A percentile compares a stretch with the other conserved stretches of the same genome.
Evolutionary conservation across 2,888 invertebrate species (phyloP).

Genomic region (Andrena marginata): DNA sequence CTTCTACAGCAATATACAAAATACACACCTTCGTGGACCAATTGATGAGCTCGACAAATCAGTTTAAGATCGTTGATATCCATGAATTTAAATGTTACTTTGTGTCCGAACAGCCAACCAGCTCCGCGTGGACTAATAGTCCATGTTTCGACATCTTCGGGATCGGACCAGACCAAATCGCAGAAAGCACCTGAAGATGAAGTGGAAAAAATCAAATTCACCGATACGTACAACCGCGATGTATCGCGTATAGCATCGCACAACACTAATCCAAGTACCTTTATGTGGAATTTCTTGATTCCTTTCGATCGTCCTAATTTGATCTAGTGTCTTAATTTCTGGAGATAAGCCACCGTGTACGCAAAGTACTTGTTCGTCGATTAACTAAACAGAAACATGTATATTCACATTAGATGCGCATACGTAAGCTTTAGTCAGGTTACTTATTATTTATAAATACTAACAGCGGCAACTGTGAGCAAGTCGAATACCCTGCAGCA

Average conservation of each 20-base stretch:
- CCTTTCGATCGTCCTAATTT: conserved; percentile 97
- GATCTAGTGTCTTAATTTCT: conserved; percentile 97
- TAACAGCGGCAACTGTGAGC: conserved; percentile 98
- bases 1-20: neutral
- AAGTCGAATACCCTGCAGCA: conserved; percentile 99
- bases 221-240: neutral
- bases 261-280: conserved; percentile 86
- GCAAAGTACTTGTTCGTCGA: conserved; percentile 98
- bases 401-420: conserved; percentile 7
- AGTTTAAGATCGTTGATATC: conserved; percentile 95
- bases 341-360: conserved; percentile 99
- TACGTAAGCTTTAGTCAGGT: neutral
- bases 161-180: conserved; percentile 99
- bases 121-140: conserved; percentile 97
- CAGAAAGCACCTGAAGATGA: conserved; percentile 92
- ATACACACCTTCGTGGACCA: conserved; percentile 97
- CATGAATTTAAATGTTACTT: conserved; percentile 98
- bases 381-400: conserved; percentile 89
- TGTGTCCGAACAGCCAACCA: conserved; percentile 98
- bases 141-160: conserved; percentile 98
- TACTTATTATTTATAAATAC: conserved; percentile 78
- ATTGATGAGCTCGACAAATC: conserved; percentile 99
- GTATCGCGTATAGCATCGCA: no score
- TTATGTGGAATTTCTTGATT: conserved; percentile 99
- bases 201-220: neutral